Evolutionary conservation across 2,113 vertebrate genomes (phyloP).

Genomic region (Pomatostomus ruficeps): DNA sequence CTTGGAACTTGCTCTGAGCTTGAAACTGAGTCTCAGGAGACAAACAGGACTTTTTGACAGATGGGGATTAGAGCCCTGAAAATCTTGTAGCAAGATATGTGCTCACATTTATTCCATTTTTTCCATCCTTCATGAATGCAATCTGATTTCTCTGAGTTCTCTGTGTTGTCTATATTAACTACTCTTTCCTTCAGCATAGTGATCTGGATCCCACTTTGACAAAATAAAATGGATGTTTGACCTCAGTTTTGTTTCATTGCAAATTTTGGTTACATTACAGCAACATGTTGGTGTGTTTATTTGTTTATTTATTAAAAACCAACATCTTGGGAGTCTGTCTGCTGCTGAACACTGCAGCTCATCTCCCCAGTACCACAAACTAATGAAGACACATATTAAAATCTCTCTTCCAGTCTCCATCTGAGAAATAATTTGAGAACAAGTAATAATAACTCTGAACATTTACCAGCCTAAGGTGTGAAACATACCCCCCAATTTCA

Average conservation of each 20-base stretch:
- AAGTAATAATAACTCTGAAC: background rate
- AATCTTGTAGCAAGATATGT: background rate
- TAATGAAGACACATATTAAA: background rate
- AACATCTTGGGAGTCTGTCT: background rate
- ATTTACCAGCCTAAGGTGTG: background rate
- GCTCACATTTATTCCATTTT: background rate
- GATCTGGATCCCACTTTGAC: background rate
- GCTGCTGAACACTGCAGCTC: background rate
- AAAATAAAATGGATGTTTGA: background rate
- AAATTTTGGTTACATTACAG: background rate
- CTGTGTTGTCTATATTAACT: background rate
- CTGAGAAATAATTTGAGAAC: background rate
- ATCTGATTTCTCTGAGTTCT: background rate
- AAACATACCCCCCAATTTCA: background rate
- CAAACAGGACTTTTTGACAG: background rate
- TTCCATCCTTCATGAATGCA: fast-evolving
- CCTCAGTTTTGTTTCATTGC: background rate
- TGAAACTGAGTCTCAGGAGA: background rate
- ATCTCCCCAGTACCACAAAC: background rate
- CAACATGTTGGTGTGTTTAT: fast-evolving
- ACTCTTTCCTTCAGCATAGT: background rate
- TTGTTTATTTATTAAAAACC: background rate
- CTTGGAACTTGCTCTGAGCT: background rate
- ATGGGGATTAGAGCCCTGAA: background rate
- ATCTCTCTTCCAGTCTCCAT: background rate